Conservation (phyloP, 2,888 invertebrate genomes). For the Pandemis cinnamomeana region DNA sequence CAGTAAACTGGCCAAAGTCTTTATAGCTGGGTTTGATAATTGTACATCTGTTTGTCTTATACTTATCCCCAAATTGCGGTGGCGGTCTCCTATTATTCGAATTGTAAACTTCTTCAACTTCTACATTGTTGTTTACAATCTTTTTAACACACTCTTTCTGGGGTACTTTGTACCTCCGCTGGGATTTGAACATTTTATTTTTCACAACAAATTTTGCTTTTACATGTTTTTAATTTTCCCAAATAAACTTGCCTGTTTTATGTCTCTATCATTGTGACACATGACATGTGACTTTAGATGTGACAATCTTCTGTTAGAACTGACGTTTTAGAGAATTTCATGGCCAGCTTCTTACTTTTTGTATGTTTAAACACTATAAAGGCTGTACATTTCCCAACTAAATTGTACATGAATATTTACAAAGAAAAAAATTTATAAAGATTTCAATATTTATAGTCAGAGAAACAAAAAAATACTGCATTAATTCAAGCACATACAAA, state of each 20-base stretch:
- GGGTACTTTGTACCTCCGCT: constrained; percentile 47
- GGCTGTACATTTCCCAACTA: not conserved
- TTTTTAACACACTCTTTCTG: constrained; percentile 45
- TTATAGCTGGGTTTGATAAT: constrained; percentile 53
- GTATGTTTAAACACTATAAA: not conserved
- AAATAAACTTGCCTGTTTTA: not conserved
- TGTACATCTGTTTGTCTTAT: constrained; percentile 56
- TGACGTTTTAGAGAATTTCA: not conserved
- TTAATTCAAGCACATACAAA: too few species aligned
- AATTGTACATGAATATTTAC: too few species aligned
- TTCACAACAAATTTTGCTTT: not conserved
- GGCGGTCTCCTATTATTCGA: constrained; percentile 44
- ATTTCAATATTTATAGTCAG: not conserved
- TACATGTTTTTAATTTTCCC: not conserved
- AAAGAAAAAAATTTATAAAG: too few species aligned
- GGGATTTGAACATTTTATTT: constrained; percentile 59
- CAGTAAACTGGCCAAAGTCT: constrained; percentile 55
- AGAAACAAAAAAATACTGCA: not conserved
- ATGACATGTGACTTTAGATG: too few species aligned
- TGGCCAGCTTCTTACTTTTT: not conserved
- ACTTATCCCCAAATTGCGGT: not conserved
- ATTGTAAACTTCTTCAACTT: constrained; percentile 47
- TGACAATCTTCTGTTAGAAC: not conserved
- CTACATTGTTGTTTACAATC: constrained; percentile 19
- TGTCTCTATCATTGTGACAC: not conserved